Evolutionary conservation across 2,113 vertebrate genomes (phyloP).

Genomic region (Boleophthalmus pectinirostris): DNA sequence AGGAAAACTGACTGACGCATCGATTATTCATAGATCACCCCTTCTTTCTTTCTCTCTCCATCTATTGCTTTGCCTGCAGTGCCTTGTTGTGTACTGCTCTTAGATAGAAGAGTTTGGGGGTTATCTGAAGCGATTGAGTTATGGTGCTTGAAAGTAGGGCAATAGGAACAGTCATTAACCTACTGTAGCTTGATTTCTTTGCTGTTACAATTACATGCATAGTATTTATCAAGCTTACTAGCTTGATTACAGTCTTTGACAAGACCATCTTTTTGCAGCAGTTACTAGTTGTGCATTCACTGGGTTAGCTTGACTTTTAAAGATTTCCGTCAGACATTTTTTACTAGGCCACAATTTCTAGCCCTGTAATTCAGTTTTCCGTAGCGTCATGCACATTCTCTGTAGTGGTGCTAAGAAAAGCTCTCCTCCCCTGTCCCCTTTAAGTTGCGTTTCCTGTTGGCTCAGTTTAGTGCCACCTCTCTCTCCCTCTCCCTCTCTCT

Average conservation of each 20-base stretch:
- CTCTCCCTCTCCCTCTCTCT: not conserved
- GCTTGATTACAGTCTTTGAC: not conserved
- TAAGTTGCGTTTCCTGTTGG: conserved; percentile 4
- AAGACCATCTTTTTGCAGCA: not conserved
- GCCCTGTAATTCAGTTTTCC: not conserved
- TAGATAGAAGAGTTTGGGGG: conserved; percentile 15
- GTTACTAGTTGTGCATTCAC: not conserved
- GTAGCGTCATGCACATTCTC: not conserved
- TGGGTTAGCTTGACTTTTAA: not conserved
- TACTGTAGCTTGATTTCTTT: not conserved
- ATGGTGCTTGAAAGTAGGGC: conserved; percentile 21
- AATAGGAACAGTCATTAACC: not conserved
- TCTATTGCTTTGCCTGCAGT: conserved; percentile 36
- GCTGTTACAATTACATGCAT: not conserved
- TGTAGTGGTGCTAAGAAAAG: conserved; percentile 5
- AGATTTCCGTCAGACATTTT: conserved; percentile 2
- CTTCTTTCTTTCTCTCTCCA: conserved; percentile 29
- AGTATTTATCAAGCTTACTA: not conserved
- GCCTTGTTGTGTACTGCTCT: conserved; percentile 30
- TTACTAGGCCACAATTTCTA: conserved; percentile 2
- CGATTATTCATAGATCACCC: conserved; percentile 73
- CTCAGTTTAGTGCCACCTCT: conserved; percentile 31
- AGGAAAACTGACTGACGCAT: conserved; percentile 70
- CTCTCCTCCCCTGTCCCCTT: conserved; percentile 10
- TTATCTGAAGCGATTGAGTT: conserved; percentile 21